Percentiles rank a stretch among this genome's conserved stretches.
phyloP scores from a whole-genome alignment of 2,797 vertebrate genomes.

The Sternotherus odoratus region DNA sequence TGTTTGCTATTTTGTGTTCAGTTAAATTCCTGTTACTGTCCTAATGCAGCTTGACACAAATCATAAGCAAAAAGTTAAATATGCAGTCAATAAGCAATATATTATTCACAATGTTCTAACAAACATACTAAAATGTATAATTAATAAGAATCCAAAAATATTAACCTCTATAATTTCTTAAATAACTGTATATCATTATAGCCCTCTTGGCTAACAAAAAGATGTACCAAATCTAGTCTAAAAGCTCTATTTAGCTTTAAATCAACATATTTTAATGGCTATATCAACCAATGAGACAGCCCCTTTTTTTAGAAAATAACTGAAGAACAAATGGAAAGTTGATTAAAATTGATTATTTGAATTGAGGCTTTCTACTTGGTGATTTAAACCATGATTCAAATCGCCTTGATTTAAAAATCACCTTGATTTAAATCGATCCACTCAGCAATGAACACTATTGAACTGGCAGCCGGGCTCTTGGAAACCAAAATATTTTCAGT shows the following conservation, averaged over 20 bases:
- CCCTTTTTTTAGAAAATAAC: neutral
- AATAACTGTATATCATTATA: neutral
- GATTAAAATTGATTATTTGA: neutral
- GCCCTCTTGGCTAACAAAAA: neutral
- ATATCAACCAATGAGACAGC: neutral
- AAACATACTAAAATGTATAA: neutral
- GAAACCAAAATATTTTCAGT: conserved; percentile 2
- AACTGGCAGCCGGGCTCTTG: neutral
- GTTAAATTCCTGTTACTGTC: too few relatives aligned
- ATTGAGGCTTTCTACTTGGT: neutral
- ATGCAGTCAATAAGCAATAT: neutral
- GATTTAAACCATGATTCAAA: too few relatives aligned
- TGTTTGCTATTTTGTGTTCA: too few relatives aligned
- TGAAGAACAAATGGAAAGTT: neutral
- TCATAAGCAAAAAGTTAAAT: neutral
- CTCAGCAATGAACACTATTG: rapidly evolving
- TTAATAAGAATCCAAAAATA: neutral
- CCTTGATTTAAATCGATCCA: rapidly evolving
- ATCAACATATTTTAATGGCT: neutral
- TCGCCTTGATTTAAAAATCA: too few relatives aligned
- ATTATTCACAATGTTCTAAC: neutral
- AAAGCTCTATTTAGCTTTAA: neutral
- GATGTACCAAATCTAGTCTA: neutral
- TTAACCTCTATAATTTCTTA: neutral
- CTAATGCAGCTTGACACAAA: neutral